These are phyloP conservation scores for Drosophila kikkawai DNA, from an alignment of 1,140 invertebrate species.

Conservation along the genomic window DNA sequence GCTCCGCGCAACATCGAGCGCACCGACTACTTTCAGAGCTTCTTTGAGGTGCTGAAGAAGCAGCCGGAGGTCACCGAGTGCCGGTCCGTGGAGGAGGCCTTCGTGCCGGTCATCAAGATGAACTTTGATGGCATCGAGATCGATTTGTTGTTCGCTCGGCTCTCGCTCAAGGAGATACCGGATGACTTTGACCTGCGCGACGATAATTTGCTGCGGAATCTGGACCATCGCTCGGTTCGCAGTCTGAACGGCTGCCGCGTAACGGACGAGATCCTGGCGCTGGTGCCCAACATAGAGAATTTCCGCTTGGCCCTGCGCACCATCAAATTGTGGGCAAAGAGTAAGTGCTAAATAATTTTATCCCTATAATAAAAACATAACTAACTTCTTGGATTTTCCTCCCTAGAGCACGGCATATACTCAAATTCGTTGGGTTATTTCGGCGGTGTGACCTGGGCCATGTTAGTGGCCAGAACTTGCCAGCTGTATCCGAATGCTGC, in stretches of 20 bases:
- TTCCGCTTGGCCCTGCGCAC: constrained; percentile 96
- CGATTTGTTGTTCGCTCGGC: constrained; percentile 98
- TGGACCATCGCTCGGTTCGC: constrained; percentile 98
- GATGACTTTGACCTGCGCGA: constrained; percentile 94
- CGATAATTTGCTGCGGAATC: constrained; percentile 96
- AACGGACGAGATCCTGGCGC: constrained; percentile 98
- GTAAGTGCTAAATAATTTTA: constrained; percentile 87
- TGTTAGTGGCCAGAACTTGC: constrained; percentile 98
- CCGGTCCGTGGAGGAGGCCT: constrained; percentile 97
- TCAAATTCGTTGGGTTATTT: constrained; percentile 99
- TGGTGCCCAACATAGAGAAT: constrained; percentile 98
- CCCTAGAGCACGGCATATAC: constrained; percentile 96
- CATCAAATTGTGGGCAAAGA: constrained; percentile 99
- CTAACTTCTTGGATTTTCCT: not conserved
- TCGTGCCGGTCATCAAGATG: constrained; percentile 99
- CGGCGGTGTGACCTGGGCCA: constrained; percentile 99
- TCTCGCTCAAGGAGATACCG: constrained; percentile 97
- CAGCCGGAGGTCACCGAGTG: constrained; percentile 92
- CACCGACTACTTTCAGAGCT: constrained; percentile 97
- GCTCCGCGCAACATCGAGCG: constrained; percentile 98
- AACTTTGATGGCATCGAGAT: constrained; percentile 99
- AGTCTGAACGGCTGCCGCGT: constrained; percentile 99
- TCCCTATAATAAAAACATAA: not conserved
- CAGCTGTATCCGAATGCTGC: constrained; percentile 99
- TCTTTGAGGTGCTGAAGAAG: constrained; percentile 95